Conservation (phyloP, 2,113 vertebrate genomes). For the Epinephelus cyanopodus region DNA sequence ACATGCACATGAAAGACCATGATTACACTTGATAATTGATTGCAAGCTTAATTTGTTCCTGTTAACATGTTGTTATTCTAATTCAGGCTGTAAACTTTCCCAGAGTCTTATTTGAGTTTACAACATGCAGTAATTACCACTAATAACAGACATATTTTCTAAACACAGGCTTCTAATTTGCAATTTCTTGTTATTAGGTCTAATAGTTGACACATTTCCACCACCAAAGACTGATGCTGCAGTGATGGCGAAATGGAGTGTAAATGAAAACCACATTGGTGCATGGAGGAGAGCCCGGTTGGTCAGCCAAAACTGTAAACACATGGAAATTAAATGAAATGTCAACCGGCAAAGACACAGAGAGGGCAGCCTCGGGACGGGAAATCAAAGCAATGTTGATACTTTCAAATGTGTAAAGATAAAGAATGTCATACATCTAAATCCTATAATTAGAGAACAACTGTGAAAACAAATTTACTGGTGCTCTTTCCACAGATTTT, state of each 20-base stretch:
- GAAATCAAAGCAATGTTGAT: neutral
- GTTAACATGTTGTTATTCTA: no score
- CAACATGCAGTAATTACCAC: no score
- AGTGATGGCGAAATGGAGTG: constrained; percentile 3
- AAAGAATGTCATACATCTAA: neutral
- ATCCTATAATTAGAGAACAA: neutral
- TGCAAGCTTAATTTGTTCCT: no score
- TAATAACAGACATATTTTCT: no score
- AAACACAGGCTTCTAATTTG: no score
- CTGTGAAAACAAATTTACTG: no score
- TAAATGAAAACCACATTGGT: constrained; percentile 40
- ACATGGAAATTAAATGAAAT: constrained; percentile 18
- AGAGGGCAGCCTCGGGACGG: no score
- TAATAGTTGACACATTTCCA: constrained; percentile 37
- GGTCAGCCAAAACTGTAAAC: constrained; percentile 22
- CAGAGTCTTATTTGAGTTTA: no score
- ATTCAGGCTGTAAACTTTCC: no score
- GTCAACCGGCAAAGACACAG: neutral
- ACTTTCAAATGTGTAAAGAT: neutral
- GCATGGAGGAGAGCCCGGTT: neutral
- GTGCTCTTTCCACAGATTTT: no score
- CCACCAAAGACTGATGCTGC: neutral
- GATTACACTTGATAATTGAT: no score
- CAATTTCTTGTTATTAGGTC: neutral
- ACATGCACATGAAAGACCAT: no score